Evolutionary conservation across 2,113 vertebrate genomes (phyloP).

Genomic region (Paedocypris sp.): DNA sequence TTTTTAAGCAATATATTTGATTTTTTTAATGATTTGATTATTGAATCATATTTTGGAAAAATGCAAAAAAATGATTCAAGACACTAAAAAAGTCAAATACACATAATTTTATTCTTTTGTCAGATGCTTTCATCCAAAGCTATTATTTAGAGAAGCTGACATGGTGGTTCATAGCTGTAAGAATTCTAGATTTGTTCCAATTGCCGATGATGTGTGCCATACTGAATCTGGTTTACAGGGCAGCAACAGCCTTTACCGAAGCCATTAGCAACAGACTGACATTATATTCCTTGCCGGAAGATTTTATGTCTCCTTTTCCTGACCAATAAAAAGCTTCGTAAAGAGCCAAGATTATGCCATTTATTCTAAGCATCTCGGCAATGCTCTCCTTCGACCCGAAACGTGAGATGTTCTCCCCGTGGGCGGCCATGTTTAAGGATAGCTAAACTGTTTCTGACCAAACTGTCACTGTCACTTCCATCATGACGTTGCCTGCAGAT

Average conservation of each 20-base stretch:
- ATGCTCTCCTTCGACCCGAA: constrained; percentile 13
- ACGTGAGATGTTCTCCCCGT: not conserved
- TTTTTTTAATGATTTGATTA: too few species aligned
- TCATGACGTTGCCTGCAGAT: constrained; percentile 2
- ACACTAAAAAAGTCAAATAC: too few species aligned
- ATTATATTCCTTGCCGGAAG: constrained; percentile 1
- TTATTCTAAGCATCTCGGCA: constrained; percentile 17
- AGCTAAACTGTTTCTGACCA: constrained; percentile 27
- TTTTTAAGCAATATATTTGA: too few species aligned
- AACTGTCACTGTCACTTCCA: constrained; percentile 15
- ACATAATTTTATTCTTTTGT: too few species aligned
- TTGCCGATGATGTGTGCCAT: too few species aligned
- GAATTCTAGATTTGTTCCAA: too few species aligned
- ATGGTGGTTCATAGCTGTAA: too few species aligned
- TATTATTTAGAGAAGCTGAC: too few species aligned
- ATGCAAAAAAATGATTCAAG: too few species aligned
- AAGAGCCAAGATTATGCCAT: constrained; percentile 9
- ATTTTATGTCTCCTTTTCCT: not conserved
- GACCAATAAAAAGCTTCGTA: not conserved
- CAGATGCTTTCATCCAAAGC: too few species aligned
- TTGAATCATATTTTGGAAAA: too few species aligned
- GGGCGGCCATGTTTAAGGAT: constrained; percentile 9
- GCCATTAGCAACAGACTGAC: not conserved
- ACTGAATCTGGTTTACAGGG: not conserved
- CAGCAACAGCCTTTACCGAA: not conserved